A percentile compares a stretch with the other conserved stretches of the same genome.
These are phyloP conservation scores for Hoplodrina ambigua DNA, from an alignment of 2,888 invertebrate species.

Conservation along the genomic window DNA sequence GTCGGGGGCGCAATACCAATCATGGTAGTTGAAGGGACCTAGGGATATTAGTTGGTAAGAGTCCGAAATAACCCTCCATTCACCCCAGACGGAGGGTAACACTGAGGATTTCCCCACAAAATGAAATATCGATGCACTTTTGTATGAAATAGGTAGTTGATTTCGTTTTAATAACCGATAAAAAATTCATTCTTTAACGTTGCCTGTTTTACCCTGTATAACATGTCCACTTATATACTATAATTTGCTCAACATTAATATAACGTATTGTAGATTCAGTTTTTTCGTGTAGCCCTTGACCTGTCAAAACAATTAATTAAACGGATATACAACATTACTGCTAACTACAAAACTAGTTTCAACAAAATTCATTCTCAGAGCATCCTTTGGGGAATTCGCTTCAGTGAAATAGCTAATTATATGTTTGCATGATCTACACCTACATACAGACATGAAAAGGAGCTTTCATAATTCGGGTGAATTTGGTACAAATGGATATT, in stretches of 20 bases:
- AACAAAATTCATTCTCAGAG: conserved; percentile 37
- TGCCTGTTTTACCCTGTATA: background rate
- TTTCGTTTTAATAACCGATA: too few species aligned
- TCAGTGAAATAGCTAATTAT: conserved; percentile 23
- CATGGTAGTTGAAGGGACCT: too few species aligned
- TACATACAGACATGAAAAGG: background rate
- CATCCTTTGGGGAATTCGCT: conserved; percentile 31
- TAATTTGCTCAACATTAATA: background rate
- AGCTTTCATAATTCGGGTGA: background rate
- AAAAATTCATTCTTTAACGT: too few species aligned
- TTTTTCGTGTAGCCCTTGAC: conserved; percentile 19
- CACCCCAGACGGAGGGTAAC: too few species aligned
- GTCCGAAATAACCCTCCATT: too few species aligned
- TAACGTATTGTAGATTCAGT: background rate
- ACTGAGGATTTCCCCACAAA: too few species aligned
- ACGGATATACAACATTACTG: conserved; percentile 25
- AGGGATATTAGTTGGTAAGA: too few species aligned
- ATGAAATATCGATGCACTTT: too few species aligned
- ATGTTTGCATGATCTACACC: background rate
- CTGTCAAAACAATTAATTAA: conserved; percentile 31
- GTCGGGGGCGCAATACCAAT: too few species aligned
- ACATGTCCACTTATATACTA: background rate
- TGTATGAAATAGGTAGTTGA: too few species aligned
- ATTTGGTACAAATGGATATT: background rate
- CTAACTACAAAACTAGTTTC: conserved; percentile 31